phyloP scores from a whole-genome alignment of 2,113 vertebrate species.

The Solenodon paradoxus region DNA sequence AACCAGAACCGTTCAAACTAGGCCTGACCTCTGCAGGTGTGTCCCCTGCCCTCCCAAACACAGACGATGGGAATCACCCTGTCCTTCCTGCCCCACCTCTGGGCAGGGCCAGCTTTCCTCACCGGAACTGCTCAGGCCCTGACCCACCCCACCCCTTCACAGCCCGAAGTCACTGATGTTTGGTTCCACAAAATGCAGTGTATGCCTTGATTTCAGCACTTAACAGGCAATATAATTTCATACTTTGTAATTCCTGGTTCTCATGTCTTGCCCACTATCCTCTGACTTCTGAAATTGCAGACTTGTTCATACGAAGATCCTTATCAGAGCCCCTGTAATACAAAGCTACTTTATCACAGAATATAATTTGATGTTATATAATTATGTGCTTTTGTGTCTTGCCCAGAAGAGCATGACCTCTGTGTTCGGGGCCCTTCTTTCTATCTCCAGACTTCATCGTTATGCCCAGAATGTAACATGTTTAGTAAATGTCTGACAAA shows the following conservation, averaged over 20 bases:
- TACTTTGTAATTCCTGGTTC: neutral
- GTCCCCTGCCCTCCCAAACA: neutral
- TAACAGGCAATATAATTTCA: neutral
- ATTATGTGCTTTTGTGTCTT: neutral
- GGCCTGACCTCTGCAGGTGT: neutral
- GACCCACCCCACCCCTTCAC: too few species aligned
- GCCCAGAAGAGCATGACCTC: neutral
- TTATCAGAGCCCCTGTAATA: neutral
- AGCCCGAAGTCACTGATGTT: neutral
- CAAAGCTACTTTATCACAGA: neutral
- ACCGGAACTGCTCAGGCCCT: too few species aligned
- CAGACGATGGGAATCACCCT: accelerated
- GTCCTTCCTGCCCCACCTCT: neutral
- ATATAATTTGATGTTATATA: neutral
- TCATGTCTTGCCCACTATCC: neutral
- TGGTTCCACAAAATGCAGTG: neutral
- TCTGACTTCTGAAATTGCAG: neutral
- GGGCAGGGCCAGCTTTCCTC: neutral
- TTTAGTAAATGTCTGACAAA: neutral
- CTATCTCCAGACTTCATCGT: neutral
- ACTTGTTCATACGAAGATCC: neutral
- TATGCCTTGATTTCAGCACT: neutral
- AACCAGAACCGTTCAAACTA: neutral
- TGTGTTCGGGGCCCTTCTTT: neutral
- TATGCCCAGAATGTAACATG: neutral